phyloP scores from a whole-genome alignment of 2,113 vertebrate genomes.

The Odontesthes bonariensis region DNA sequence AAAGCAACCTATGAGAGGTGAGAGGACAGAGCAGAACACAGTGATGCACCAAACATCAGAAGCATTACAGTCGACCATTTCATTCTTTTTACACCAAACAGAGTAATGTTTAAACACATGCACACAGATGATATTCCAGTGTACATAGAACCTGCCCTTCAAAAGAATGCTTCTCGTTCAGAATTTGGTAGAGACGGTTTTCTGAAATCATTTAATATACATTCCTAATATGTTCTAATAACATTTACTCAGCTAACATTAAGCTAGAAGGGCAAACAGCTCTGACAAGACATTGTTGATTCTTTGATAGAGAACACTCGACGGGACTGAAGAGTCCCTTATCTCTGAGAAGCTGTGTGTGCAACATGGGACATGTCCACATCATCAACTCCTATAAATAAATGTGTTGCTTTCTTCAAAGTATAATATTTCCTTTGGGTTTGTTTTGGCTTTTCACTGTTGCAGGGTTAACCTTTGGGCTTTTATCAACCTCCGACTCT shows the following conservation, averaged over 20 bases:
- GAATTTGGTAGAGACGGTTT: background rate
- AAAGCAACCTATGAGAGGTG: conserved; percentile 32
- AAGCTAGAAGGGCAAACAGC: background rate
- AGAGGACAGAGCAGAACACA: conserved; percentile 23
- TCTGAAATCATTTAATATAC: background rate
- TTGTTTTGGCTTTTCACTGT: no score
- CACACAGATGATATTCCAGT: background rate
- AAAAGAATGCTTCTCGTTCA: background rate
- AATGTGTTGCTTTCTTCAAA: no score
- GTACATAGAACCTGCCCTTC: background rate
- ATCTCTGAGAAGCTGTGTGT: background rate
- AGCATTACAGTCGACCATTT: conserved; percentile 36
- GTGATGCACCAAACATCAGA: conserved; percentile 33
- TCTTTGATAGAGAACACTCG: no score
- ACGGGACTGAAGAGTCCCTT: no score
- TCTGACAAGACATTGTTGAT: no score
- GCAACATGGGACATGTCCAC: no score
- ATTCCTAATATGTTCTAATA: background rate
- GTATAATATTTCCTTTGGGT: no score
- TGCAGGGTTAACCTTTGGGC: no score
- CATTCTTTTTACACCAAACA: conserved; percentile 21
- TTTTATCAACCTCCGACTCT: background rate
- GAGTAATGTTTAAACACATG: background rate
- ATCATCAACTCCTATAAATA: no score
- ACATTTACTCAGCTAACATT: background rate